Evolutionary conservation across 2,113 vertebrate genomes (phyloP).

Genomic region (Hucho hucho): DNA sequence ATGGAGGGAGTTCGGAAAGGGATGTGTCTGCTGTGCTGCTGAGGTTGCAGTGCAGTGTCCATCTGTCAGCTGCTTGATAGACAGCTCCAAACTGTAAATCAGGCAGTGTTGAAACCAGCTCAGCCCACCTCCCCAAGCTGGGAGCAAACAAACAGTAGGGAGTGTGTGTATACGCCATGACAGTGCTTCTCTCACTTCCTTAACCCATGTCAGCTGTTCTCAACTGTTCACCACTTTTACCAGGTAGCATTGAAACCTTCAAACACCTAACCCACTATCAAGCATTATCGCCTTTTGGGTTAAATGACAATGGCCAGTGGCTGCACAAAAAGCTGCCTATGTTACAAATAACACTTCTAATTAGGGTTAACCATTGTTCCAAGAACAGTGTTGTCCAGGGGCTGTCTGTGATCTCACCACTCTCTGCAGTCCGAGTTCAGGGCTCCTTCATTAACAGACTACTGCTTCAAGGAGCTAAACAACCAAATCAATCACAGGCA

Average conservation of each 20-base stretch:
- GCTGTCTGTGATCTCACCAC: constrained; percentile 8
- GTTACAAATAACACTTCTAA: not conserved
- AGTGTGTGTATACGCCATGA: constrained; percentile 22
- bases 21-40: constrained; percentile 15
- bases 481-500: constrained; percentile 57
- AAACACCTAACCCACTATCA: not conserved
- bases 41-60: constrained; percentile 14
- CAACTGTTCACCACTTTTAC: not conserved
- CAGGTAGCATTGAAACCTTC: not conserved
- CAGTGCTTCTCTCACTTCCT: constrained; percentile 16
- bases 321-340: not conserved
- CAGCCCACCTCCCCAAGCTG: constrained; percentile 19
- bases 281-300: not conserved
- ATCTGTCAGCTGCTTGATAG: constrained; percentile 71
- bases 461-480: constrained; percentile 58
- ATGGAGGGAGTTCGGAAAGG: constrained; percentile 34
- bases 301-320: not conserved
- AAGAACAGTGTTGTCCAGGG: not conserved
- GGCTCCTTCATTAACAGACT: constrained; percentile 43
- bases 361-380: not conserved
- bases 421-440: constrained; percentile 23
- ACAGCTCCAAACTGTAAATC: constrained; percentile 72
- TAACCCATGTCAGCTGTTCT: not conserved
- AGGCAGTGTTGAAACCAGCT: constrained; percentile 42
- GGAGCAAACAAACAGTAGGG: constrained; percentile 42